Percentiles rank a stretch among this genome's conserved stretches.
Evolutionary conservation across 1,140 invertebrate species (phyloP).

Genomic region (Propsilocerus akamusi): DNA sequence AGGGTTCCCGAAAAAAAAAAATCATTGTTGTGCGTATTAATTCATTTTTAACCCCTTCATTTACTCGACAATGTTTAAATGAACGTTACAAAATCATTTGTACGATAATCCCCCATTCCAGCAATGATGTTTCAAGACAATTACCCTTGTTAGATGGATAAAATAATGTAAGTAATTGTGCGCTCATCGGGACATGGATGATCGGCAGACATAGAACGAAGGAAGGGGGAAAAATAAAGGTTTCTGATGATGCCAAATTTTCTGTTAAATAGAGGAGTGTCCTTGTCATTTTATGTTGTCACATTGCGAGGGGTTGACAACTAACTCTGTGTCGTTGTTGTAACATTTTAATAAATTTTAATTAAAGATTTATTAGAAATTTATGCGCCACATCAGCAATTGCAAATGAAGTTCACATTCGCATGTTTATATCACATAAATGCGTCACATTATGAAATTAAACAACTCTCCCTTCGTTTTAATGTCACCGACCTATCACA

Average conservation of each 20-base stretch:
- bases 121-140: background rate
- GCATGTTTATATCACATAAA: background rate
- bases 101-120: background rate
- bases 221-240: too few species aligned
- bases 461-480: too few species aligned
- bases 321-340: background rate
- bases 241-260: background rate
- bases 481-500: too few species aligned
- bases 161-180: too few species aligned
- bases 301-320: too few species aligned
- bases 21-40: too few species aligned
- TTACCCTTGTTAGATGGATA: background rate
- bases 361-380: background rate
- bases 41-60: slow-evolving; percentile 4
- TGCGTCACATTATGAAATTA: background rate
- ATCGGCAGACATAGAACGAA: too few species aligned
- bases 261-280: slow-evolving; percentile 2
- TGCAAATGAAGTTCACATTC: background rate
- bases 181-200: too few species aligned
- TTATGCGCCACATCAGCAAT: background rate
- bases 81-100: slow-evolving; percentile 1
- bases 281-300: background rate
- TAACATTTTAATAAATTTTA: background rate
- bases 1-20: too few species aligned
- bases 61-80: background rate